phyloP scores from a whole-genome alignment of 2,113 vertebrate species.

The Sebastes schlegelii region DNA sequence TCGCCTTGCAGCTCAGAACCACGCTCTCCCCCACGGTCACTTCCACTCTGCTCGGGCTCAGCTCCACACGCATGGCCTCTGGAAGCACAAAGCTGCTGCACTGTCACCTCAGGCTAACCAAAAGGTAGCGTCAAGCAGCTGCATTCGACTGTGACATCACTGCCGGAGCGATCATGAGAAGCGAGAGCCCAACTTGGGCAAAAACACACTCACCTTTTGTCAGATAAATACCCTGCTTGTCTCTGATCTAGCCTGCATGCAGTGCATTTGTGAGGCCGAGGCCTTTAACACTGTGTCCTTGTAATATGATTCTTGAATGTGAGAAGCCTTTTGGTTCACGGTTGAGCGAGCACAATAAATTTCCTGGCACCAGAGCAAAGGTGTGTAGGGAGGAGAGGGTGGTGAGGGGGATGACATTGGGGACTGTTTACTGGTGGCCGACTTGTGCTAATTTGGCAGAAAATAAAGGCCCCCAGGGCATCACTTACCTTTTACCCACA shows the following conservation, averaged over 20 bases:
- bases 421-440: constrained; percentile 71
- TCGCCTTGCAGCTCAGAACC: constrained; percentile 94
- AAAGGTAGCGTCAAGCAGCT: constrained; percentile 38
- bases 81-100: constrained; percentile 77
- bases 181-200: not conserved
- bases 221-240: constrained; percentile 42
- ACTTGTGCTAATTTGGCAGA: constrained; percentile 80
- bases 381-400: constrained; percentile 25
- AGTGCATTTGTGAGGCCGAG: constrained; percentile 31
- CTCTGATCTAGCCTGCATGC: constrained; percentile 26
- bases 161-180: constrained; percentile 14
- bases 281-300: constrained; percentile 56
- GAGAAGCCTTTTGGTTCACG: constrained; percentile 72
- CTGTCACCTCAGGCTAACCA: constrained; percentile 77
- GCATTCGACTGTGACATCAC: constrained; percentile 39
- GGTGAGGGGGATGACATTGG: constrained; percentile 60
- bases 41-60: constrained; percentile 91
- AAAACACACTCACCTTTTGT: constrained; percentile 46
- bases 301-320: constrained; percentile 74
- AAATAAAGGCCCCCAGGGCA: constrained; percentile 73
- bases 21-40: constrained; percentile 96
- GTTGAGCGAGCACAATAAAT: constrained; percentile 74
- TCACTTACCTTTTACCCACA: constrained; percentile 95
- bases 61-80: constrained; percentile 95
- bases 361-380: constrained; percentile 54